Percentiles rank a stretch among this genome's conserved stretches.
Evolutionary conservation across 2,113 vertebrate genomes (phyloP).

Genomic region (Salvelinus fontinalis): DNA sequence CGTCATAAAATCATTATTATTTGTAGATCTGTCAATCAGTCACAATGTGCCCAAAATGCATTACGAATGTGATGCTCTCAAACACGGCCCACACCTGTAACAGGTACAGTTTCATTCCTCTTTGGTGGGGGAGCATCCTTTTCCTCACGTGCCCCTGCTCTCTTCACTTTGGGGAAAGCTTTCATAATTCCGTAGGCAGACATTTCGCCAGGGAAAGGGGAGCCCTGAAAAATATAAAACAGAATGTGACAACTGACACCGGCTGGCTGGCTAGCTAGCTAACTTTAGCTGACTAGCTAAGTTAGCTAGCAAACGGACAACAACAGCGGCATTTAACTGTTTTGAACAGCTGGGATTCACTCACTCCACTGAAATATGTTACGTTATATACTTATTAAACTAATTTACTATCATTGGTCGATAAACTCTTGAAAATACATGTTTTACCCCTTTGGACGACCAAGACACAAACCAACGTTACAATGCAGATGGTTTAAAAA

Average conservation of each 20-base stretch:
- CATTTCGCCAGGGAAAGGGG: constrained; percentile 67
- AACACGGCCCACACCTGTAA: constrained; percentile 57
- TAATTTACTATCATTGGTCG: background rate
- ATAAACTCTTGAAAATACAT: background rate
- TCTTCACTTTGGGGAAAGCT: constrained; percentile 93
- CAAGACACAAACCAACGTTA: background rate
- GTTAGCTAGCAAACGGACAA: background rate
- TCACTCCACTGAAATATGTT: background rate
- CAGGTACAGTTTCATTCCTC: constrained; percentile 67
- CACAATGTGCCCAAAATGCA: no score
- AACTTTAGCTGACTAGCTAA: no score
- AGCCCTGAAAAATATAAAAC: background rate
- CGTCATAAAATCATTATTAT: no score
- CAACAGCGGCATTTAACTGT: background rate
- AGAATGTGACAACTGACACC: background rate
- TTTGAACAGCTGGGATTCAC: background rate
- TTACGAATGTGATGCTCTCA: background rate
- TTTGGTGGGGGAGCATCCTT: constrained; percentile 70
- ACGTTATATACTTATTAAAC: background rate
- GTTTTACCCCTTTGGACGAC: background rate
- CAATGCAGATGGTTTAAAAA: background rate
- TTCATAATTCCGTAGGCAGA: constrained; percentile 87
- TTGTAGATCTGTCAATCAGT: no score
- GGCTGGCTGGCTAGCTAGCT: background rate
- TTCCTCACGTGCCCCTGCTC: constrained; percentile 53